Conservation (phyloP, 2,888 invertebrate genomes). For the Cactoblastis cactorum region DNA sequence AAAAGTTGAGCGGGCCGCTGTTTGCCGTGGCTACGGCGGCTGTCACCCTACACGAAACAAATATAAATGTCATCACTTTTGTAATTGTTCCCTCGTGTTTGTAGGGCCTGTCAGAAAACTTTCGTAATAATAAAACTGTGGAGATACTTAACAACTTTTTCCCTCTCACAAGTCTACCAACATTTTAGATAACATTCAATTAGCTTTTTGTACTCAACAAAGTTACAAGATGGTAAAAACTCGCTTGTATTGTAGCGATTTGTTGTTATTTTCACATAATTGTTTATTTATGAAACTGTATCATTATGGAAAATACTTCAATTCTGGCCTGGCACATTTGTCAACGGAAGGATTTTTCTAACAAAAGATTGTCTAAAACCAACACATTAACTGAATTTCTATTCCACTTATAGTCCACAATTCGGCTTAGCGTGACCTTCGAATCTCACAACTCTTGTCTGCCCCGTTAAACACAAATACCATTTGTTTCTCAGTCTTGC, state of each 20-base stretch:
- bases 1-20: not conserved
- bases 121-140: constrained; percentile 57
- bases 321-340: no score
- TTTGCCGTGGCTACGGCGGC: not conserved
- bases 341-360: no score
- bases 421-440: no score
- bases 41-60: constrained; percentile 24
- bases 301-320: no score
- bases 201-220: constrained; percentile 42
- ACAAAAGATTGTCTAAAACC: no score
- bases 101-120: constrained; percentile 43
- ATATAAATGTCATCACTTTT: constrained; percentile 34
- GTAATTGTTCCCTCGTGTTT: constrained; percentile 39
- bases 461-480: no score
- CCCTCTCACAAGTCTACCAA: constrained; percentile 38
- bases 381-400: no score
- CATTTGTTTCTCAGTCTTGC: no score
- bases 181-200: constrained; percentile 58
- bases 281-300: not conserved
- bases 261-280: not conserved
- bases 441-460: no score
- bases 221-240: constrained; percentile 23
- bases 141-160: constrained; percentile 41
- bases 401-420: no score
- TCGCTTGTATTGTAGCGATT: not conserved